These are phyloP conservation scores for Paramisgurnus dabryanus DNA, from an alignment of 2,113 vertebrate genomes.

Conservation along the genomic window DNA sequence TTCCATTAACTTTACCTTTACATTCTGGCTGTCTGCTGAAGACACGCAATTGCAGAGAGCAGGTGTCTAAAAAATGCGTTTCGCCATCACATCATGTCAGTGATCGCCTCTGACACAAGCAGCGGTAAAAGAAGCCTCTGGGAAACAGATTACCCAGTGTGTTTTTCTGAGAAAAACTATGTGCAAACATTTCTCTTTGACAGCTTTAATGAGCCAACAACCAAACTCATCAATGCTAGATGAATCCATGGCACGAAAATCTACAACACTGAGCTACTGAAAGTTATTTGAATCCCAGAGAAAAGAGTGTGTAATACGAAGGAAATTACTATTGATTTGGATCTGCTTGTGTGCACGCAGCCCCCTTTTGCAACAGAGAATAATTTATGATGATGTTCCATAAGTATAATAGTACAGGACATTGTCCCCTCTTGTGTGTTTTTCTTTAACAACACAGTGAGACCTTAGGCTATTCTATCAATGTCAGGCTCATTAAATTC, in stretches of 20 bases:
- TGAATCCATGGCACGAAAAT: conserved; percentile 49
- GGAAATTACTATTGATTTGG: conserved; percentile 52
- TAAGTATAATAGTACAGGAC: conserved; percentile 23
- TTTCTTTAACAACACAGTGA: conserved; percentile 8
- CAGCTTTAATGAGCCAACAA: conserved; percentile 56
- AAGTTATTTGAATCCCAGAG: conserved; percentile 36
- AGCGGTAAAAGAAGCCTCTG: conserved; percentile 8
- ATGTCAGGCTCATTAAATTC: conserved; percentile 9
- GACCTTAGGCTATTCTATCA: conserved; percentile 24
- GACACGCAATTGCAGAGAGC: not conserved
- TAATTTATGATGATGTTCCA: conserved; percentile 20
- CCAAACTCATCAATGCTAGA: conserved; percentile 63
- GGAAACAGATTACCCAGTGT: conserved; percentile 19
- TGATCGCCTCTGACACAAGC: not conserved
- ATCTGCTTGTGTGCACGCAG: conserved; percentile 6
- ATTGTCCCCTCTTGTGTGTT: conserved; percentile 10
- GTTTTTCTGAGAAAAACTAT: conserved; percentile 42
- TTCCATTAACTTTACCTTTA: not conserved
- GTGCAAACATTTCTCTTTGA: conserved; percentile 49
- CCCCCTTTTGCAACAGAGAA: conserved; percentile 14
- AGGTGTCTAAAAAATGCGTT: conserved; percentile 12
- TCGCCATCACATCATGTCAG: conserved; percentile 12
- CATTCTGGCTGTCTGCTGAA: not conserved
- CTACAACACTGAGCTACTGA: conserved; percentile 39
- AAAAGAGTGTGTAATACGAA: conserved; percentile 30